These are phyloP conservation scores for Odocoileus hemionus DNA, from an alignment of 2,113 vertebrate species.

Conservation along the genomic window DNA sequence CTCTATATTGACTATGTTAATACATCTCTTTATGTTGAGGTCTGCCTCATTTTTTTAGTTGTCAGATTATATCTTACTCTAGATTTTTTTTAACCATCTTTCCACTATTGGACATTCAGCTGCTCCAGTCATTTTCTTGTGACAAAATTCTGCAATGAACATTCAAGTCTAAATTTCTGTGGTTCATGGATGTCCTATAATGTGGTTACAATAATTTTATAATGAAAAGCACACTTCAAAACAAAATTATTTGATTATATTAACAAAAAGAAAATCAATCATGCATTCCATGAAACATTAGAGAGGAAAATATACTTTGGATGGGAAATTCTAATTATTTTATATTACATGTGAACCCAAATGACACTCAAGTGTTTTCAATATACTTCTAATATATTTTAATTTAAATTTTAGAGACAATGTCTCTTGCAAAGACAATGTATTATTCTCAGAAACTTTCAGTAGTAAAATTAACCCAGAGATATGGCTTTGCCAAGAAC, in stretches of 20 bases:
- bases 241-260: constrained; percentile 6
- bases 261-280: neutral
- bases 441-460: neutral
- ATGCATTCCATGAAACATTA: neutral
- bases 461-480: neutral
- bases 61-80: neutral
- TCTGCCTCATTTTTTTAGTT: neutral
- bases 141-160: neutral
- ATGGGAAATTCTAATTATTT: neutral
- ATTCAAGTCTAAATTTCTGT: neutral
- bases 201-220: neutral
- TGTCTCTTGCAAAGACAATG: neutral
- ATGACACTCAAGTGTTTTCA: neutral
- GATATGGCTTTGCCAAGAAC: neutral
- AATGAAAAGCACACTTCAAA: constrained; percentile 7
- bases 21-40: too few relatives aligned
- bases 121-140: neutral
- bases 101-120: neutral
- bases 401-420: neutral
- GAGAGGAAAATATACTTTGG: constrained; percentile 1
- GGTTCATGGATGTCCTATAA: neutral
- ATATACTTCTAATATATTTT: neutral
- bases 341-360: neutral
- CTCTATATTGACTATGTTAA: neutral
- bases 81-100: neutral